These are phyloP conservation scores for Chrysina gloriosa DNA, from an alignment of 2,888 invertebrate genomes.

Conservation along the genomic window DNA sequence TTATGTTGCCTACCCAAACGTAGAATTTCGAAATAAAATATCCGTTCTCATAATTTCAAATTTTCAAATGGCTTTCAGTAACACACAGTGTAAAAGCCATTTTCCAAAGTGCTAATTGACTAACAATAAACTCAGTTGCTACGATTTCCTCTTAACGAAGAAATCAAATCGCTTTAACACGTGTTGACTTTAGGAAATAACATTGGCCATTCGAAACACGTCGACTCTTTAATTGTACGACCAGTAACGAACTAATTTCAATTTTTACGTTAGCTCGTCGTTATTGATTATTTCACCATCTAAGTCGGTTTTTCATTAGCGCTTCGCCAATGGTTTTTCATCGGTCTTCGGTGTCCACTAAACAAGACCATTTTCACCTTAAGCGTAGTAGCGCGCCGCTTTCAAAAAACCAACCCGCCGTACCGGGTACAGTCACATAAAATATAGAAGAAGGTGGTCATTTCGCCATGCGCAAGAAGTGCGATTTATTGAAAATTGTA, in stretches of 20 bases:
- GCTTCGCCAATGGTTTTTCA: constrained; percentile 28
- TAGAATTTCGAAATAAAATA: too few species aligned
- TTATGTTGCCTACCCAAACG: too few species aligned
- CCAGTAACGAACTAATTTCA: constrained; percentile 11
- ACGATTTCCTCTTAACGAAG: too few species aligned
- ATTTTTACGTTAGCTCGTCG: constrained; percentile 21
- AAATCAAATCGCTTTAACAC: too few species aligned
- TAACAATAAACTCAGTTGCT: too few species aligned
- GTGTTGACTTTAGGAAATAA: too few species aligned
- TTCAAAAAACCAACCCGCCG: constrained; percentile 31
- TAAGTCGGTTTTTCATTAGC: constrained; percentile 30
- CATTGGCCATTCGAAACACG: background rate
- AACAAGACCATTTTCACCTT: constrained; percentile 43
- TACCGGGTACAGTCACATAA: constrained; percentile 40
- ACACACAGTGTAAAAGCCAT: too few species aligned
- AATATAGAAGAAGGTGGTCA: constrained; percentile 40
- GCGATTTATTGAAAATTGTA: constrained; percentile 54
- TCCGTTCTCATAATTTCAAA: too few species aligned
- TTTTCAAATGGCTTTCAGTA: too few species aligned
- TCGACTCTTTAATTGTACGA: constrained; percentile 6
- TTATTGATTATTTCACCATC: constrained; percentile 26
- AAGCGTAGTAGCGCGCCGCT: constrained; percentile 26
- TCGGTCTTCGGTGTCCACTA: constrained; percentile 35
- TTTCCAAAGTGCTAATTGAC: too few species aligned
- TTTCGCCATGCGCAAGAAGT: constrained; percentile 29